A percentile compares a stretch with the other conserved stretches of the same genome.
Conservation (phyloP, 1,140 invertebrate species). For the Euwallacea fornicatus region DNA sequence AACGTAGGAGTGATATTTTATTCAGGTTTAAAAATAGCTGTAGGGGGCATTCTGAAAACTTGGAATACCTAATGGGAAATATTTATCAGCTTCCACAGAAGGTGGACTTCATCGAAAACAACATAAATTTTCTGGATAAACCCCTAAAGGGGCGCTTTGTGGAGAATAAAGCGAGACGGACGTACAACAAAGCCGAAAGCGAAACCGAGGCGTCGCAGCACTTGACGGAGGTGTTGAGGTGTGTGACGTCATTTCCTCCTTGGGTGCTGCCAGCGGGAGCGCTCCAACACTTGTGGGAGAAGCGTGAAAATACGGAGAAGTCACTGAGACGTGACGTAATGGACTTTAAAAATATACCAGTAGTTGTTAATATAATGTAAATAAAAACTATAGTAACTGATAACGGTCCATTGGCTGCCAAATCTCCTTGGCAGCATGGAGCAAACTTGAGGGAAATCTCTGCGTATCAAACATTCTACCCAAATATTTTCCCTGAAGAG, state of each 20-base stretch:
- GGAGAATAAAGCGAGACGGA: constrained; percentile 5
- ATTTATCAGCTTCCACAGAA: no score
- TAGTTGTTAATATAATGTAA: no score
- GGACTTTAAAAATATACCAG: no score
- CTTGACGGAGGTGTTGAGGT: constrained; percentile 47
- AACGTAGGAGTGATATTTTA: not conserved
- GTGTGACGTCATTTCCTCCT: constrained; percentile 48
- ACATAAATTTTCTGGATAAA: no score
- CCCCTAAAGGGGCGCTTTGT: not conserved
- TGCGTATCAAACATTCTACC: no score
- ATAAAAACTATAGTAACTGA: no score
- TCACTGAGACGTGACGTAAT: constrained; percentile 10
- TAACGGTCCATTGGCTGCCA: no score
- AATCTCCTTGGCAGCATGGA: no score
- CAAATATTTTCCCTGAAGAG: no score
- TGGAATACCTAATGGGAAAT: not conserved
- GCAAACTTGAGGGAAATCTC: not conserved
- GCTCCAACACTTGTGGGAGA: constrained; percentile 39
- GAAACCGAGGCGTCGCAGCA: constrained; percentile 33
- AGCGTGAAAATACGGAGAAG: constrained; percentile 17
- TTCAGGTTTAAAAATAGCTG: not conserved
- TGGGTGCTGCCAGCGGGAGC: constrained; percentile 41
- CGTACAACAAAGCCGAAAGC: constrained; percentile 28
- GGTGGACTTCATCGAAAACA: no score
- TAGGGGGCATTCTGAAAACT: not conserved